A percentile compares a stretch with the other conserved stretches of the same genome.
Conservation (phyloP, 1,140 invertebrate species). For the Hyles vespertilio region DNA sequence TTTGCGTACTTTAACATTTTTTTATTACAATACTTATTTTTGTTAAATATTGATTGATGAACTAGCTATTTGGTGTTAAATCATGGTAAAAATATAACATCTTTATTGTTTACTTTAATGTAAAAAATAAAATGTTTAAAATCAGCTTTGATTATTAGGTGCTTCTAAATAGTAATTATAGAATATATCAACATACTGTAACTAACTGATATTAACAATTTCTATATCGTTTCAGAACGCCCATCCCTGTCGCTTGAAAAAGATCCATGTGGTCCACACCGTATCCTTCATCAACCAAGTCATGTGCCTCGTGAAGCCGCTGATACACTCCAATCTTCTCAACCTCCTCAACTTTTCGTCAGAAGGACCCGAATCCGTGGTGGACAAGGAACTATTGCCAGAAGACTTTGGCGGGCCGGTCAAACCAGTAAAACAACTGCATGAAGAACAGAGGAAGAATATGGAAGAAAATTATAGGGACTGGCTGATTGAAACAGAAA, state of each 20-base stretch:
- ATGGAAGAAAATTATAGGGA: conserved; percentile 71
- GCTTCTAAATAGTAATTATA: no score
- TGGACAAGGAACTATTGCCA: conserved; percentile 66
- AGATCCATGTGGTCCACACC: conserved; percentile 78
- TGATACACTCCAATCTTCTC: conserved; percentile 77
- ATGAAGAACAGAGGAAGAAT: conserved; percentile 66
- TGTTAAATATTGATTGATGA: not conserved
- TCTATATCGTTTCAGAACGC: conserved; percentile 70
- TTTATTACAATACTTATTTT: conserved; percentile 3
- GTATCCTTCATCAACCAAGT: conserved; percentile 79
- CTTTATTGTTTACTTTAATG: no score
- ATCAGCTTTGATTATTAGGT: no score
- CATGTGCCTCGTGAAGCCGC: conserved; percentile 77
- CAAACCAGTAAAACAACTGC: conserved; percentile 60
- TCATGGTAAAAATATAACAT: no score
- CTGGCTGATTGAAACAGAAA: conserved; percentile 70
- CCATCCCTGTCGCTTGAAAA: conserved; percentile 77
- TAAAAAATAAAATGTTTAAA: no score
- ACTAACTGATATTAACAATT: no score
- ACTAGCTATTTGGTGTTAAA: no score
- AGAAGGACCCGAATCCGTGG: conserved; percentile 63
- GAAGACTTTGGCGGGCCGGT: conserved; percentile 72
- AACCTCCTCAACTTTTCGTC: conserved; percentile 75
- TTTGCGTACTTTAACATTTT: conserved; percentile 11
- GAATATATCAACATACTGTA: no score